Evolutionary conservation across 2,113 vertebrate species (phyloP), one percentile per base, ranked within the genome.

Genomic region (Gallinago media): DNA sequence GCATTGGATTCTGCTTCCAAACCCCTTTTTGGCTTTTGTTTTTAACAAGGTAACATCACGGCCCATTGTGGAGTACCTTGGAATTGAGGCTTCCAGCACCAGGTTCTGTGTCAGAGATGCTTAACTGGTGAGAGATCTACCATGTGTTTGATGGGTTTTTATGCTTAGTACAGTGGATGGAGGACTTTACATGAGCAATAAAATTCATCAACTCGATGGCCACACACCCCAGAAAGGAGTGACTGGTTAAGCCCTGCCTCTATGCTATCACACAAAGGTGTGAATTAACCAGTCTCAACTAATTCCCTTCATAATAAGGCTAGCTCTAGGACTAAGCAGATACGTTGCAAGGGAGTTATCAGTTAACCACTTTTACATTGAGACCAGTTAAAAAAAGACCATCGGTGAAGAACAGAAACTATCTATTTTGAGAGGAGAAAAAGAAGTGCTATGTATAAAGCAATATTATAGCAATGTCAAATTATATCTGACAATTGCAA

Each of bases 401-500:
- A 32, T 91, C 49, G 44, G 23, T 32, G 31, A 76, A 83, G 56
- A 67, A 76, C 0, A 25, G n/a, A 76, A 75, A 25, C 31, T 84
- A 70, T 29, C 38, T n/a, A 15, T 91, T 95, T 62, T 90, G 56
- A 91, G 56, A 96, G 29, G 5, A 65, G 61, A 81, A 95, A 81
- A 85, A 70, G 44, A 93, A 96, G 50, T 79, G 68, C 46, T 42
- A 89, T 56, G 67, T 18, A 73, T 49, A 87, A 96, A 95, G 38
- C 74, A 84, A 72, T 87, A 47, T 63, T 94, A 95, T n/a, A 92
- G 93, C 95, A 56, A 79, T 66, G 80, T 96, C 79, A 96, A 91
- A 97, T 97, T 97, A 94, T n/a, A 85, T 95, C 54, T 78, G 88
- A 96, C 93, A 95, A 89, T 67, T 94, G 87, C 87, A 94, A 96